These are phyloP conservation scores for Sarcophaga carnaria DNA, from an alignment of 2,888 invertebrate genomes.

Conservation along the genomic window DNA sequence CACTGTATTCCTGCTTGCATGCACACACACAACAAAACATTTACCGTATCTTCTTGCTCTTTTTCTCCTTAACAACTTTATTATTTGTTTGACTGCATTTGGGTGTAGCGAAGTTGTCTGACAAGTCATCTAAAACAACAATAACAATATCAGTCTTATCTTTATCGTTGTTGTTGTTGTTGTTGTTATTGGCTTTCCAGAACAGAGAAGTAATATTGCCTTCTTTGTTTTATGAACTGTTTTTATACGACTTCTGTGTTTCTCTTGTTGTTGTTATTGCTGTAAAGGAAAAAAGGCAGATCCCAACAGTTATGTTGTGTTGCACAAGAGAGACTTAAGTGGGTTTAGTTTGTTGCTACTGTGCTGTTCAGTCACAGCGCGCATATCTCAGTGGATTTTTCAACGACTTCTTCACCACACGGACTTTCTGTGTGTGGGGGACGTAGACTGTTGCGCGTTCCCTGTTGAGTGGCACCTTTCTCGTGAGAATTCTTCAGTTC, in stretches of 20 bases:
- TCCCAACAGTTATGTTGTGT: too few relatives aligned
- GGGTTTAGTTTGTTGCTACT: neutral
- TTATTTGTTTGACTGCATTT: too few relatives aligned
- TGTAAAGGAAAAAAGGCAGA: too few relatives aligned
- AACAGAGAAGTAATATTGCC: too few relatives aligned
- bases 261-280: neutral
- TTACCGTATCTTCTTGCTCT: too few relatives aligned
- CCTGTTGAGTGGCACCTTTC: neutral
- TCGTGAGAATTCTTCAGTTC: neutral
- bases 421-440: neutral
- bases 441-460: neutral
- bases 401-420: neutral
- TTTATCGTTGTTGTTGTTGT: neutral
- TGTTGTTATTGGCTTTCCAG: too few relatives aligned
- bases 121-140: neutral
- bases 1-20: too few relatives aligned
- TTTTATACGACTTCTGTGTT: too few relatives aligned
- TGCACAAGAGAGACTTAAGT: neutral
- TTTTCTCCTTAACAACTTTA: too few relatives aligned
- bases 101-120: too few relatives aligned
- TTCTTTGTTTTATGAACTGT: too few relatives aligned
- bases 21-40: too few relatives aligned
- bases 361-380: slow-evolving; percentile 31
- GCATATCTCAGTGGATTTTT: slow-evolving; percentile 58
- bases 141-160: neutral